A percentile compares a stretch with the other conserved stretches of the same genome.
Evolutionary conservation across 2,113 vertebrate species (phyloP).

Genomic region (Peromyscus leucopus): DNA sequence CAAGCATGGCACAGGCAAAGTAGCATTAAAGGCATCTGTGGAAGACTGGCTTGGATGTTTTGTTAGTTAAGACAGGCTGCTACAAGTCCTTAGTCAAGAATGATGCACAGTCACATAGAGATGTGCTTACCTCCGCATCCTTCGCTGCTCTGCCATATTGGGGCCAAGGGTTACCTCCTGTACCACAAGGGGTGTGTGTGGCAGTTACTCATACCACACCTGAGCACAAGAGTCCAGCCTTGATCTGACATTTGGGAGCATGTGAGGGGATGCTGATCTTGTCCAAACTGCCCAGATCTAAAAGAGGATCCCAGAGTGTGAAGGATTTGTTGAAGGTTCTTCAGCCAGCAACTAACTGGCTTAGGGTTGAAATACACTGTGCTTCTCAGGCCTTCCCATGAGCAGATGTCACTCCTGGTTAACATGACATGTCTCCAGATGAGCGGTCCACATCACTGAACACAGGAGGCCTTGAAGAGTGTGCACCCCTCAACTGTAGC

Average conservation of each 20-base stretch:
- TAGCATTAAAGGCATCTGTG: neutral
- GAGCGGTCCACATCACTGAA: neutral
- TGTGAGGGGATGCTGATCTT: neutral
- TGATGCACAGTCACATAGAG: neutral
- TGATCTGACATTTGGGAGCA: neutral
- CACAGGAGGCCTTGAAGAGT: neutral
- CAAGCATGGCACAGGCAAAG: neutral
- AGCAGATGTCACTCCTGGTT: neutral
- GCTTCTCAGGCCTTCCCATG: fast-evolving
- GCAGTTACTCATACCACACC: neutral
- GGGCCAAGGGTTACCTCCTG: neutral
- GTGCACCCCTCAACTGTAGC: fast-evolving
- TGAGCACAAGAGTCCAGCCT: neutral
- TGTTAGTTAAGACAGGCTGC: neutral
- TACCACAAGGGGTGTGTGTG: too few species aligned
- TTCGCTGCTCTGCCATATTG: neutral
- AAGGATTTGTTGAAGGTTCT: neutral
- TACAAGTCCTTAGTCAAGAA: neutral
- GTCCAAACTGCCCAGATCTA: neutral
- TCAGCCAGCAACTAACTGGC: neutral
- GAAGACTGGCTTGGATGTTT: neutral
- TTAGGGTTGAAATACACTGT: neutral
- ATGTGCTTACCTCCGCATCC: fast-evolving
- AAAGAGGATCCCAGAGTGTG: neutral
- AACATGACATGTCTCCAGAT: neutral